Conservation (phyloP, 2,113 vertebrate species). For the Passer montanus region DNA sequence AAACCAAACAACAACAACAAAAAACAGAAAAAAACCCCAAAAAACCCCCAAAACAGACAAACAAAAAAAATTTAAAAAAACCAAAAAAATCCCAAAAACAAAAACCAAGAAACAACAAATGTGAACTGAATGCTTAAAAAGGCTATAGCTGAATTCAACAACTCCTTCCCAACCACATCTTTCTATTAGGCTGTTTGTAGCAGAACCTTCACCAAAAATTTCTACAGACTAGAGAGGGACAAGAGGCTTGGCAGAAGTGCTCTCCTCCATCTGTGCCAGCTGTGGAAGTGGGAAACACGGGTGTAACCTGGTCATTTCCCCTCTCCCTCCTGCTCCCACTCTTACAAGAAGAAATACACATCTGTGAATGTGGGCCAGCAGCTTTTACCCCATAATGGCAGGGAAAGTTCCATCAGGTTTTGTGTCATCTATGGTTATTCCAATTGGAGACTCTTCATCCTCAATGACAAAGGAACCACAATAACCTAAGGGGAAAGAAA, state of each 20-base stretch:
- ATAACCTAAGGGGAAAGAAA: conserved; percentile 76
- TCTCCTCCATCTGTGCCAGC: background rate
- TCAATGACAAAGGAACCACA: conserved; percentile 90
- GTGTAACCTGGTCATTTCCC: background rate
- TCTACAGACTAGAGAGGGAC: background rate
- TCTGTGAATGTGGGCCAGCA: background rate
- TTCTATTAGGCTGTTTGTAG: background rate
- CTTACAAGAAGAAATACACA: background rate
- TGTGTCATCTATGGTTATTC: conserved; percentile 92
- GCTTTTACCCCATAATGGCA: conserved; percentile 89
- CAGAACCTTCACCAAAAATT: background rate
- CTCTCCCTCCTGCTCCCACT: background rate
- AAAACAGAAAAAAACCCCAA: too few species aligned
- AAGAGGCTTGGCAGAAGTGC: background rate
- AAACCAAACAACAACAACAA: too few species aligned
- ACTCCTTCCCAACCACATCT: background rate
- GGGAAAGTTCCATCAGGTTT: conserved; percentile 90
- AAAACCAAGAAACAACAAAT: background rate
- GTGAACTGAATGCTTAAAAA: background rate
- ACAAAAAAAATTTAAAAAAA: background rate
- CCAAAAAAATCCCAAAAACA: too few species aligned
- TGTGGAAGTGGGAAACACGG: background rate
- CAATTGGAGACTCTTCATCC: conserved; percentile 89
- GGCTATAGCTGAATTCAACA: background rate
- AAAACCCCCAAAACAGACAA: too few species aligned